Evolutionary conservation across 2,888 invertebrate species (phyloP).

Genomic region (Acronicta alni): DNA sequence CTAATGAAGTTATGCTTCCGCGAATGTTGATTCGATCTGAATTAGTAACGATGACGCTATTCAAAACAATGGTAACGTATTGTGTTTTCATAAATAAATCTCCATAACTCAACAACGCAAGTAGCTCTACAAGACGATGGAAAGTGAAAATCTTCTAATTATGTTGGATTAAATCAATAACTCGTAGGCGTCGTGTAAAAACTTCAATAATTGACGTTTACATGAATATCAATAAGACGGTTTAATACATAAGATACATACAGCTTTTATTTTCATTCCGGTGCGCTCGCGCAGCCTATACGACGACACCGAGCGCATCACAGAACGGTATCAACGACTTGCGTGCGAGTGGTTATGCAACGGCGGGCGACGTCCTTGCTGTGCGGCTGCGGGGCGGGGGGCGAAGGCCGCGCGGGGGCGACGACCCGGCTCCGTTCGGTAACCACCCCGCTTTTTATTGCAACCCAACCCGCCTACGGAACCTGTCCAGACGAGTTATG

Average conservation of each 20-base stretch:
- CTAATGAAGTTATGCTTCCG: conserved; percentile 48
- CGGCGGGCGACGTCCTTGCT: conserved; percentile 83
- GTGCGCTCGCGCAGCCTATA: conserved; percentile 58
- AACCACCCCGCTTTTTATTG: conserved; percentile 76
- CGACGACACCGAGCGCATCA: conserved; percentile 64
- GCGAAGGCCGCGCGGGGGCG: conserved; percentile 83
- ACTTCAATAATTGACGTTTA: conserved; percentile 61
- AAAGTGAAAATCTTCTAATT: conserved; percentile 62
- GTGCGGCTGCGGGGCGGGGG: conserved; percentile 67
- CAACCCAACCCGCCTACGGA: conserved; percentile 69
- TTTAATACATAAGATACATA: conserved; percentile 58
- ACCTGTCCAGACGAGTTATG: conserved; percentile 74
- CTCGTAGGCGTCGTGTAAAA: conserved; percentile 43
- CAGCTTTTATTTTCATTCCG: conserved; percentile 72
- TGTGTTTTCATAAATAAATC: conserved; percentile 32
- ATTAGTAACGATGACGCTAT: conserved; percentile 25
- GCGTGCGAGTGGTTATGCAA: conserved; percentile 86
- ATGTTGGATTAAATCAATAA: conserved; percentile 57
- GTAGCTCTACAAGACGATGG: conserved; percentile 22
- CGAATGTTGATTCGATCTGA: conserved; percentile 23
- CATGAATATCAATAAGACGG: conserved; percentile 62
- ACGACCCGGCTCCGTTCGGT: conserved; percentile 72
- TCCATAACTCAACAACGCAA: conserved; percentile 26
- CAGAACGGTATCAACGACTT: conserved; percentile 79
- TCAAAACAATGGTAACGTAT: conserved; percentile 19